Evolutionary conservation across 23 tunicate genomes (phyloP).

Genomic region (Oikopleura vanhoeffeni): DNA sequence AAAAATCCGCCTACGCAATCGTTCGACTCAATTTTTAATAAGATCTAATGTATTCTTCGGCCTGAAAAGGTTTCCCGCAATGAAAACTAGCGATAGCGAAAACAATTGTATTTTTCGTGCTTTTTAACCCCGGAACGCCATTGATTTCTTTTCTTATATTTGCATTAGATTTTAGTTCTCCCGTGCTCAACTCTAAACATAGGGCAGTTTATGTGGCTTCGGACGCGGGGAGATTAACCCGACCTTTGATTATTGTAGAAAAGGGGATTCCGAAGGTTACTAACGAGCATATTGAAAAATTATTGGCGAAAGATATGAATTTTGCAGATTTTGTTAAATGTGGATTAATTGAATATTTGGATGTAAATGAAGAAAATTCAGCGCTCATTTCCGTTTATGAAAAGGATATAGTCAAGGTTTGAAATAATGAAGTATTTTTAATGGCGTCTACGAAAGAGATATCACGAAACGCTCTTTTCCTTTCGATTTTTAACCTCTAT

Average conservation of each 20-base stretch:
- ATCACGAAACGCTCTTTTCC: neutral
- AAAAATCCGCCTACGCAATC: too few species aligned
- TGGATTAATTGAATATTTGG: slow-evolving; percentile 66
- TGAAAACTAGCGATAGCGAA: too few species aligned
- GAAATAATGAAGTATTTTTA: too few species aligned
- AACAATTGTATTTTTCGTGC: too few species aligned
- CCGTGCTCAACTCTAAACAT: too few species aligned
- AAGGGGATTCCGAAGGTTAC: slow-evolving; percentile 37
- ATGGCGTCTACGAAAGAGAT: neutral
- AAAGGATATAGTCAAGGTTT: too few species aligned
- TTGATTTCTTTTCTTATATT: too few species aligned
- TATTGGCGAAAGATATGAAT: slow-evolving; percentile 35
- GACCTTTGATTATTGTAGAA: slow-evolving; percentile 69
- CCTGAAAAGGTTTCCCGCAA: too few species aligned
- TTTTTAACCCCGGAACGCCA: too few species aligned
- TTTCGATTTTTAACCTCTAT: neutral
- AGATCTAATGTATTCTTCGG: too few species aligned
- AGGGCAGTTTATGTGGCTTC: slow-evolving; percentile 74
- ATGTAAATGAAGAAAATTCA: slow-evolving; percentile 71
- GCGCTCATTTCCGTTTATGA: neutral
- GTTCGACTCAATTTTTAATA: too few species aligned
- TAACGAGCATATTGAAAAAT: slow-evolving; percentile 35
- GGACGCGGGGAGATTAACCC: slow-evolving; percentile 83
- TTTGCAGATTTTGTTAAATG: slow-evolving; percentile 55
- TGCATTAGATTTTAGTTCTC: too few species aligned